A percentile compares a stretch with the other conserved stretches of the same genome.
Evolutionary conservation across 2,888 invertebrate species (phyloP).

Genomic region (Oxycera nigricornis): DNA sequence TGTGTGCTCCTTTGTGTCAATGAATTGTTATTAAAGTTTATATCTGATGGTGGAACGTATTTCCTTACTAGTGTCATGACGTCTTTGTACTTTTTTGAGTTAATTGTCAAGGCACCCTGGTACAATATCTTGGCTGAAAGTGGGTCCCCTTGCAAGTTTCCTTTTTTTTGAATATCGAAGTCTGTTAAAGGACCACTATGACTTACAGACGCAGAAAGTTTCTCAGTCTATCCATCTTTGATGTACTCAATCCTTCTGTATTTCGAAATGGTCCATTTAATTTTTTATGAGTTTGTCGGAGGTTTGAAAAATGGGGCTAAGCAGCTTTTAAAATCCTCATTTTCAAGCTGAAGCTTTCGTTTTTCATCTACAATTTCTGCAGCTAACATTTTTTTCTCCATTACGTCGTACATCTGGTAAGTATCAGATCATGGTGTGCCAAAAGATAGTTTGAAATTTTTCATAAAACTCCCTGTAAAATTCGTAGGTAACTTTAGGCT

Average conservation of each 20-base stretch:
- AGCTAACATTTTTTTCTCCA: too few relatives aligned
- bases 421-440: too few relatives aligned
- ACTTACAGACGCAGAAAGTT: background rate
- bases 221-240: background rate
- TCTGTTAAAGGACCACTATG: background rate
- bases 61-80: background rate
- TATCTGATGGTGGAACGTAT: background rate
- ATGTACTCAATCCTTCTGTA: background rate
- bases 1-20: background rate
- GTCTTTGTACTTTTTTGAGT: background rate
- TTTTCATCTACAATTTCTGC: too few relatives aligned
- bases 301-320: constrained; percentile 13
- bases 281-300: background rate
- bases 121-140: background rate
- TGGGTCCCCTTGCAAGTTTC: background rate
- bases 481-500: background rate
- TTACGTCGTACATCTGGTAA: too few relatives aligned
- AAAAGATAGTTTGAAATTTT: too few relatives aligned
- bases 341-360: too few relatives aligned
- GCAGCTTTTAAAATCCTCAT: too few relatives aligned
- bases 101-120: background rate
- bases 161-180: background rate
- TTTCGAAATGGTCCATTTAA: background rate
- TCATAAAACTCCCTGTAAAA: too few relatives aligned
- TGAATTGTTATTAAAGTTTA: background rate